Base-by-base conservation (phyloP, 2,888 invertebrate genomes). In the Agrilus cyanescens region DNA sequence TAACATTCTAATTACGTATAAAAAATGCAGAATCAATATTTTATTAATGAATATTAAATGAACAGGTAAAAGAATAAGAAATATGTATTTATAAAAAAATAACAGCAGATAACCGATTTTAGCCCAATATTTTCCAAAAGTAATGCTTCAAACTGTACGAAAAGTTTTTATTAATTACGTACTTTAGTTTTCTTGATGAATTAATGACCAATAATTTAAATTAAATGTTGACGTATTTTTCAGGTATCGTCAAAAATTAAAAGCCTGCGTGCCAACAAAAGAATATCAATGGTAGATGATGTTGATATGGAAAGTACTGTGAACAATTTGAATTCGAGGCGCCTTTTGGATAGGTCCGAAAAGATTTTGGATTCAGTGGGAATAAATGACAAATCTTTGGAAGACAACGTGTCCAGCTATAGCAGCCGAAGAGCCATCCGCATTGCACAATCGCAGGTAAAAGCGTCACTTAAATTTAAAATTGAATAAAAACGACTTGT, bases 331-430 rank as follows among this genome's bases (percentile, higher is more conserved):
- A 75, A 73, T 52, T 73, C 72, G 46, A 72, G 75, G 47, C 68
- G 76, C 55, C 68, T 75, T 48, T 56, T 69, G 39, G 70, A 71
- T 46, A 68, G 79, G 52, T 74, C 79, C 4, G 78, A 79, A 51
- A 80, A 80, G 63, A 70, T 80, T 37, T 65, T 81, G 14, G 78
- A 80, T 55, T 70, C 70, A 43, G 76, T 78, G 4, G 81, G 80
- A 29, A 67, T 79, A 44, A 75, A 75, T 6, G 74, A 76, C 4
- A 25, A 25, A 25, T 25, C 25, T 8, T 25, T 25, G 25, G 25
- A 25, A 25, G 10, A 25, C 4, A 25, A 25, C 25, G 25, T 25
- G 10, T 25, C 25, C 25, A 25, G 25, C 4, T 25, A 25, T 8
- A 73, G 75, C 12, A 58, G 68, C 4, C 67, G 69, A 31, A 70